phyloP scores from a whole-genome alignment of 2,888 invertebrate genomes.

The Cataglyphis livida region DNA sequence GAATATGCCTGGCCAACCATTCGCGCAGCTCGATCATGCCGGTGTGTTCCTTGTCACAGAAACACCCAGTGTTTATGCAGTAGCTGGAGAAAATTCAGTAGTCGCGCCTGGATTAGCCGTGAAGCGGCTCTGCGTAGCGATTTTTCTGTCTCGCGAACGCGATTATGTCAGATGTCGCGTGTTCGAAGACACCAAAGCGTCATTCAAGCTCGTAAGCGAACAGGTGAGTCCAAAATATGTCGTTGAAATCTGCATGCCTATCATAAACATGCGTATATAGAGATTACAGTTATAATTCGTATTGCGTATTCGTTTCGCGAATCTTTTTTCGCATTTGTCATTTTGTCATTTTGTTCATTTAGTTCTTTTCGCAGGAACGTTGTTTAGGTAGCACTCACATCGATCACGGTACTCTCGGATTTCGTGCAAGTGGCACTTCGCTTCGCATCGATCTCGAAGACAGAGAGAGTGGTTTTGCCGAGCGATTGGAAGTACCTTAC shows the following conservation, averaged over 20 bases:
- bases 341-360: neutral
- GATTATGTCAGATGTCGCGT: constrained; percentile 92
- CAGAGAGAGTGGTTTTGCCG: constrained; percentile 93
- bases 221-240: constrained; percentile 65
- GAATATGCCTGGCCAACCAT: constrained; percentile 89
- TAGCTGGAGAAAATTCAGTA: constrained; percentile 92
- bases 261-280: neutral
- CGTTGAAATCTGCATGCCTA: neutral
- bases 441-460: constrained; percentile 95
- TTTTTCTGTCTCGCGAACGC: constrained; percentile 87
- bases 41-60: constrained; percentile 95
- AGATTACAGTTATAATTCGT: neutral
- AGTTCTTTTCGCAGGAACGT: constrained; percentile 87
- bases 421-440: constrained; percentile 95
- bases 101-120: constrained; percentile 89
- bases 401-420: constrained; percentile 93
- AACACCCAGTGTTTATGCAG: constrained; percentile 93
- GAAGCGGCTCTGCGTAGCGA: constrained; percentile 94
- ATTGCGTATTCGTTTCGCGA: neutral
- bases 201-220: constrained; percentile 88
- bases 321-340: neutral
- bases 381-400: constrained; percentile 93
- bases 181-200: constrained; percentile 95
- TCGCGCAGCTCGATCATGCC: constrained; percentile 88
- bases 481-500: constrained; percentile 94